These are phyloP conservation scores for Pelagia noctiluca DNA, from an alignment of 30 jellyfish, hydroid and myxozoan species.

Conservation along the genomic window DNA sequence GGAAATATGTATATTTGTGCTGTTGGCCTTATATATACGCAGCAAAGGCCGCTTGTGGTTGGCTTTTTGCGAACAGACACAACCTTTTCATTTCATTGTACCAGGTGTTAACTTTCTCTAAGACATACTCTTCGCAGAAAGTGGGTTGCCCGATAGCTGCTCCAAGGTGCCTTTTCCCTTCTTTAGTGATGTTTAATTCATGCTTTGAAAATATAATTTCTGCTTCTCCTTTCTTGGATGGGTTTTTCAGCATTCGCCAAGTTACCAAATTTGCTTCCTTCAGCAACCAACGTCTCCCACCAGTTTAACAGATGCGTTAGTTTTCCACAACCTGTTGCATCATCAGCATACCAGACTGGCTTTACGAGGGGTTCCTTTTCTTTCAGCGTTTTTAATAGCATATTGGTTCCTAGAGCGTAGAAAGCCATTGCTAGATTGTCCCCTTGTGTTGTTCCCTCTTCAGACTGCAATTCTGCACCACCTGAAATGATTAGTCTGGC, in stretches of 20 bases:
- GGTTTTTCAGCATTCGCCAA: conserved; percentile 25
- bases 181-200: background rate
- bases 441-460: conserved; percentile 66
- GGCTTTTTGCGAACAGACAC: background rate
- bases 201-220: background rate
- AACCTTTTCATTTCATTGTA: conserved; percentile 6
- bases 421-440: conserved; percentile 59
- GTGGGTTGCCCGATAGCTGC: background rate
- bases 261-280: conserved; percentile 37
- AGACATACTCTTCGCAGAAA: conserved; percentile 4
- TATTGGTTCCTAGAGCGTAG: conserved; percentile 39
- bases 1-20: conserved; percentile 10
- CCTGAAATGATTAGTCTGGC: conserved; percentile 17
- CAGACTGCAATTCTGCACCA: conserved; percentile 24
- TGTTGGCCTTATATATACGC: background rate
- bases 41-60: conserved; percentile 25
- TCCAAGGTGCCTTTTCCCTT: conserved; percentile 26
- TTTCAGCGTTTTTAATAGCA: background rate
- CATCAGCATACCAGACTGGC: conserved; percentile 27
- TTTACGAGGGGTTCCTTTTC: background rate
- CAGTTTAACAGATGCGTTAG: conserved; percentile 7
- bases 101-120: conserved; percentile 19
- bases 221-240: background rate
- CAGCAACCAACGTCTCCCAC: conserved; percentile 18
- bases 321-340: conserved; percentile 28